Percentiles rank a stretch among this genome's conserved stretches.
Evolutionary conservation across 2,797 vertebrate genomes (phyloP).

Genomic region (Jordanella pulchra): DNA sequence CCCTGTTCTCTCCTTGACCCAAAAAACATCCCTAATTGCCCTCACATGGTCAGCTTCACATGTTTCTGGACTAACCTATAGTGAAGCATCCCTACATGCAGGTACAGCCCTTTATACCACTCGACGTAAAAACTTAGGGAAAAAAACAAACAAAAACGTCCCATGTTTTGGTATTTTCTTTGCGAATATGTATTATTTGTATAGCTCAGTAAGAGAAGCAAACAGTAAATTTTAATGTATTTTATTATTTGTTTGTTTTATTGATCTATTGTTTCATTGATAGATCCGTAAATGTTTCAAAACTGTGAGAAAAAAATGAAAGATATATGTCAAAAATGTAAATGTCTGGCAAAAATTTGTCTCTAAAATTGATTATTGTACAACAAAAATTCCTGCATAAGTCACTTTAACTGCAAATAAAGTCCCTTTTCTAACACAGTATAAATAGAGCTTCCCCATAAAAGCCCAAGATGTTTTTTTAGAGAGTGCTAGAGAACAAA

Average conservation of each 20-base stretch:
- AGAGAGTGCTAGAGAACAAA: neutral
- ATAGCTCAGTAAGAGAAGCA: neutral
- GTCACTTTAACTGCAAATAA: neutral
- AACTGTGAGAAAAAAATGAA: neutral
- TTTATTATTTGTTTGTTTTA: too few species aligned
- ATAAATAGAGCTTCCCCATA: neutral
- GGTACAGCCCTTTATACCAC: conserved; percentile 36
- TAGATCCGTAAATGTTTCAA: neutral
- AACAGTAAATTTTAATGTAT: neutral
- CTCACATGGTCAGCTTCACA: conserved; percentile 66
- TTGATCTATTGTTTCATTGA: too few species aligned
- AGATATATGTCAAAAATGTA: neutral
- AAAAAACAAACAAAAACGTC: conserved; percentile 31
- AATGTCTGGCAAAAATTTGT: neutral
- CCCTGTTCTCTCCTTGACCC: conserved; percentile 77
- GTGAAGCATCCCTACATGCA: conserved; percentile 29
- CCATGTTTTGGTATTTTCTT: conserved; percentile 16
- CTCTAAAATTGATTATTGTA: too few species aligned
- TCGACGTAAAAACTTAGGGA: conserved; percentile 11
- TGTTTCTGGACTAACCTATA: conserved; percentile 56
- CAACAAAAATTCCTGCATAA: neutral
- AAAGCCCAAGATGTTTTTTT: neutral
- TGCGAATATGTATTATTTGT: neutral
- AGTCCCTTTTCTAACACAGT: neutral
- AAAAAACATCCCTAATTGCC: conserved; percentile 78